Base-by-base conservation (phyloP, 2,113 vertebrate species). In the Oophaga pumilio region DNA sequence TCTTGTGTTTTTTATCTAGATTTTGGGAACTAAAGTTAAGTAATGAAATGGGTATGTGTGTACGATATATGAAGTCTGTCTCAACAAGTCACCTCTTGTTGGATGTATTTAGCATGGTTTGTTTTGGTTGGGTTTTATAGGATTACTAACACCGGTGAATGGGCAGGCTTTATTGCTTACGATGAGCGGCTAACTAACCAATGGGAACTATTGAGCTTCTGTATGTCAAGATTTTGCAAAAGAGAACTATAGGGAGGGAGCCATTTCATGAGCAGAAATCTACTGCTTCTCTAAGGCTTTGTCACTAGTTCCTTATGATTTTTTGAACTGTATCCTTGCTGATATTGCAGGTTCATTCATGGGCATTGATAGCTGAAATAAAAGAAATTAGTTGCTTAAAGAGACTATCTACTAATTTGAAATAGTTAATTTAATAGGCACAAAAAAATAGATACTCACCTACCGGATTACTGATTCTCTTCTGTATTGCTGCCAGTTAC, bases 61-160 rank as follows among this genome's bases (percentile, higher is more conserved):
- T 33, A 26, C 12, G 8, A 82, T n/a, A 15, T 1, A 24, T 33
- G 24, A 8, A 17, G 4, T 33, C 14, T 26, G 5, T 80, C 14
- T 80, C 22, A n/a, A n/a, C 10, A 15, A 4, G 60, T 43, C 15
- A 64, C 60, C 57, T 17, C 68, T 62, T 52, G 49, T 24, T 52
- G n/a, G 18, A 50, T 82, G 4, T 28, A 66, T 82, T 62, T 13
- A 64, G 80, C 28, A 17, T 64, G 43, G 49, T 64, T 66, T 24
- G 33, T 68, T 82, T 68, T 14, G 20, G 43, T n/a, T 14, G 60
- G 33, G 60, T 68, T 18, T 82, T 64, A 43, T 49, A 62, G 59
- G 10, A 82, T 82, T 66, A n/a, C 6, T 13, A n/a, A 82, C 64
- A 22, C 62, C 28, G 22, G 59, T 82, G 57, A 82, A 82, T 82